Base-by-base conservation (phyloP, 2,888 invertebrate species). In the Cheilosia scutellata region DNA sequence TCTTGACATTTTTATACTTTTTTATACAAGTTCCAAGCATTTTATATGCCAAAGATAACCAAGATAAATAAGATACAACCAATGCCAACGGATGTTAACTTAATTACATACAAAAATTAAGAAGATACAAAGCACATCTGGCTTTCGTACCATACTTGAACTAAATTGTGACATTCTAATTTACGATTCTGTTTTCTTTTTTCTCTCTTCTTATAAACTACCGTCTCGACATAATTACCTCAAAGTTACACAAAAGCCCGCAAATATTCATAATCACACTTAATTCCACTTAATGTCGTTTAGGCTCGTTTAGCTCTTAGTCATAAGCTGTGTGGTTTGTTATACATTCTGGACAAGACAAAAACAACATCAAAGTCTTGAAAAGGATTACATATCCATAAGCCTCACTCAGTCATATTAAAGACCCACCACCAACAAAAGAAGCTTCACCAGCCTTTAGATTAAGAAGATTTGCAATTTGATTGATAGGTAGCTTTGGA, bases 401-500 rank as follows among this genome's bases (percentile, higher is more conserved):
- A 68, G 66, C 58, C 66, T 66, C 76, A 68, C 76, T 76, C 76
- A 60, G 58, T 76, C 76, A 76, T 68, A 51, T 13, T 58, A 58
- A 76, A 76, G 42, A 42, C 76, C 66, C 5, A 25, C 9, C 5
- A 49, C 7, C 11, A 25, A 29, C 20, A 1, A 51, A 13, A 27
- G 27, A 51, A 51, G 25, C 11, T 25, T 25, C 25, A 51, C 5
- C 44, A 58, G 40, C 20, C 49, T 47, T 47, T 5, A 9, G 78
- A 78, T 78, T 78, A 71, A 20, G 33, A 63, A 63, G 63, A 63
- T 53, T 71, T 70, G 25, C 16, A 44, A 13, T 40, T 42, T 68
- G 78, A 78, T 78, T 70, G 78, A 78, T 78, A 57, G 55, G 63
- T 78, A 70, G 78, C 47, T 71, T 71, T 20, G 0, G 7, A 60